Conservation (phyloP, 2,113 vertebrate genomes). For the Fukomys damarensis region DNA sequence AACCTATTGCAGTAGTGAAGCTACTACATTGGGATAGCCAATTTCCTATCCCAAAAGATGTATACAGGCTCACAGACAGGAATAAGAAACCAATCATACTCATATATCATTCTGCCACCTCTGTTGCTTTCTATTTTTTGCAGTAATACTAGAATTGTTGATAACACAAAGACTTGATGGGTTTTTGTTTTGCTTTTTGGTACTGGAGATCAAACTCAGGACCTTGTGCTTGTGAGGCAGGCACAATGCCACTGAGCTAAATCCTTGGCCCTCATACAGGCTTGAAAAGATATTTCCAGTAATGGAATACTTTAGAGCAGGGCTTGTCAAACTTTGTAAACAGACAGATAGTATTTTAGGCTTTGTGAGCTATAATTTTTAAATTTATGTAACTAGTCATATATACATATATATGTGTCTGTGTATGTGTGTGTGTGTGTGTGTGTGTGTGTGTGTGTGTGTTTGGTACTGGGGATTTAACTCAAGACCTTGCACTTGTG, state of each 20-base stretch:
- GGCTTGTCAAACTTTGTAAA: not conserved
- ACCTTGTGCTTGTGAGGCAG: too few species aligned
- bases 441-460: too few species aligned
- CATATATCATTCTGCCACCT: not conserved
- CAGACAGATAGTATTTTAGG: not conserved
- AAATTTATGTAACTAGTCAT: not conserved
- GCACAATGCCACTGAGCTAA: too few species aligned
- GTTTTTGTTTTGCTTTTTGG: too few species aligned
- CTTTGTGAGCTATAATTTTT: not conserved
- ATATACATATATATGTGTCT: too few species aligned
- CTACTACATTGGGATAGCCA: not conserved
- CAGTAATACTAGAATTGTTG: not conserved
- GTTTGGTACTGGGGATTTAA: too few species aligned
- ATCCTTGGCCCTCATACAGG: not conserved
- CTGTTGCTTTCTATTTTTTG: not conserved
- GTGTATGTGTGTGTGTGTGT: too few species aligned
- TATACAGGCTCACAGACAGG: not conserved
- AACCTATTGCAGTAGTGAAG: not conserved
- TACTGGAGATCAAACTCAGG: too few species aligned
- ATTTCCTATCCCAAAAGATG: not conserved
- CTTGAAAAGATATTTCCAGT: slow-evolving; percentile 46
- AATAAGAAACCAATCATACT: not conserved
- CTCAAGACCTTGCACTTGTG: too few species aligned
- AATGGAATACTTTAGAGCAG: not conserved
- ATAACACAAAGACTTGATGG: not conserved